phyloP scores from a whole-genome alignment of 2,113 vertebrate genomes.

The Campylorhamphus procurvoides region DNA sequence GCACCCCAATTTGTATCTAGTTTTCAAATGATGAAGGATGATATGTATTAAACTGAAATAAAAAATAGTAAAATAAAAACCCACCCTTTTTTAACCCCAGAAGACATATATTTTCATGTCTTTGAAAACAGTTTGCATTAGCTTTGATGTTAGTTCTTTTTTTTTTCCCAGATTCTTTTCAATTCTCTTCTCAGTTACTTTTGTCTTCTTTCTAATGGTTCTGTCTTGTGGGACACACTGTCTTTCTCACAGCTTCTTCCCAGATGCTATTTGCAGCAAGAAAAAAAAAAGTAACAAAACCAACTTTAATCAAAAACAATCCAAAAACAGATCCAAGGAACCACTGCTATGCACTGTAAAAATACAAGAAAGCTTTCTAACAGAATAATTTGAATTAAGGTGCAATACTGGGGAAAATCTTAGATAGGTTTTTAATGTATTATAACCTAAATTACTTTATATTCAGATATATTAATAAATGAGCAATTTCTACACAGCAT shows the following conservation, averaged over 20 bases:
- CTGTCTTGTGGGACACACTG: neutral
- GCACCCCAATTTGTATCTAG: neutral
- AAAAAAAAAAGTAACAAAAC: neutral
- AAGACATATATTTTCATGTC: neutral
- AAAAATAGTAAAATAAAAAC: neutral
- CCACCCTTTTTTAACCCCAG: fast-evolving
- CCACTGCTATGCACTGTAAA: neutral
- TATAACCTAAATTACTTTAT: neutral
- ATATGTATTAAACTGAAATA: neutral
- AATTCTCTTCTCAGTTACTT: neutral
- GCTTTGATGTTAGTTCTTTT: neutral
- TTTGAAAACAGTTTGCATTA: neutral
- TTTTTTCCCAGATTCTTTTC: neutral
- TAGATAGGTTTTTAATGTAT: neutral
- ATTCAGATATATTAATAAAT: neutral
- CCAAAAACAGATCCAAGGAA: neutral
- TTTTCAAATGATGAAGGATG: neutral
- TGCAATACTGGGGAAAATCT: neutral
- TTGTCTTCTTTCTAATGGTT: neutral
- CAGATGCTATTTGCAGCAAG: neutral
- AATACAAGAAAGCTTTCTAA: neutral
- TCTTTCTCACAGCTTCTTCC: neutral
- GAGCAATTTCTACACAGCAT: neutral
- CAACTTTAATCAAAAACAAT: neutral
- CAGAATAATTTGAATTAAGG: neutral